phyloP scores from a whole-genome alignment of 2,888 invertebrate genomes.

The Mactromeris polynyma region DNA sequence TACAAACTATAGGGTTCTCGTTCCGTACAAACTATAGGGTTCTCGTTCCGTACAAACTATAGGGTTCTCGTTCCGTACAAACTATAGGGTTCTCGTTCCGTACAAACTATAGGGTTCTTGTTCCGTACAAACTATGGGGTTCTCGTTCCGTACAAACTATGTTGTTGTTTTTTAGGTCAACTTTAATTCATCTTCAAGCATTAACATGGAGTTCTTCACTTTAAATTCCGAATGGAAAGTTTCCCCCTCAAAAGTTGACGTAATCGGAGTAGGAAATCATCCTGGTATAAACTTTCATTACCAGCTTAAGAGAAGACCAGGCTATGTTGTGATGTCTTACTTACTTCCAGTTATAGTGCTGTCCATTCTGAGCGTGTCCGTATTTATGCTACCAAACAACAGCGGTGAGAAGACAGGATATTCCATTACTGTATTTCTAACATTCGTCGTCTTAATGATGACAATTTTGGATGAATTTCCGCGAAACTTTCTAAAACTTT shows the following conservation, averaged over 20 bases:
- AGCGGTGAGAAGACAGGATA: background rate
- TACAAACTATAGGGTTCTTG: too few species aligned
- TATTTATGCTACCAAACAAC: background rate
- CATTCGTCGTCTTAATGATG: background rate
- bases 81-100: too few species aligned
- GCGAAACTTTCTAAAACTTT: background rate
- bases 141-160: background rate
- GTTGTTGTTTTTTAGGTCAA: background rate
- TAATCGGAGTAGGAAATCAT: background rate
- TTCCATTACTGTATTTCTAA: background rate
- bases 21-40: too few species aligned
- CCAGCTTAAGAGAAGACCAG: background rate
- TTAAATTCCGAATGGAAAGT: background rate
- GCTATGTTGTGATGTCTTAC: background rate
- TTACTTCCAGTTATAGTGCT: background rate
- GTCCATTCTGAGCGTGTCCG: background rate
- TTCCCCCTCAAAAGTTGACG: background rate
- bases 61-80: too few species aligned
- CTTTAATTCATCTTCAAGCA: background rate
- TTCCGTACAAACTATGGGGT: too few species aligned
- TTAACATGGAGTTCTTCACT: background rate
- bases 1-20: too few species aligned
- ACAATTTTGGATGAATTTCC: background rate
- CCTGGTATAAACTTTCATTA: background rate
- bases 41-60: too few species aligned